Evolutionary conservation across 2,797 vertebrate genomes (phyloP).

Genomic region (Dermochelys coriacea): DNA sequence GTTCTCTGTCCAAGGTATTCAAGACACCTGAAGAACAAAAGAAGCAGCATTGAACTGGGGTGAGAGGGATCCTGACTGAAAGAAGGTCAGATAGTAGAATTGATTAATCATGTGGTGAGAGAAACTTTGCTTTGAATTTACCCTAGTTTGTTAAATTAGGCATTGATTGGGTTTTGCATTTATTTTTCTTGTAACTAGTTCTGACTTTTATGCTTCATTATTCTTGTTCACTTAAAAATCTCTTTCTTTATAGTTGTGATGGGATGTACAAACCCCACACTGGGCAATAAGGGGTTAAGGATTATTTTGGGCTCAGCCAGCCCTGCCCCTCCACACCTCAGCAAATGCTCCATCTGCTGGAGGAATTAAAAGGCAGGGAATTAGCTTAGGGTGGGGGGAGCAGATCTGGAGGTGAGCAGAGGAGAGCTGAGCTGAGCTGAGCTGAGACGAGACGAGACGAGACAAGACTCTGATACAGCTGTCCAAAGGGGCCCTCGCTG

Average conservation of each 20-base stretch:
- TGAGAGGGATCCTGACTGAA: background rate
- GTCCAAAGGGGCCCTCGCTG: too few relatives aligned
- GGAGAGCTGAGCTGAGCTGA: too few relatives aligned
- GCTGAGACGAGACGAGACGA: too few relatives aligned
- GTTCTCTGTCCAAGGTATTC: background rate
- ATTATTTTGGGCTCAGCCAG: too few relatives aligned
- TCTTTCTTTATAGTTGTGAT: background rate
- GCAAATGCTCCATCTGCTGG: too few relatives aligned
- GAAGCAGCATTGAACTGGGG: background rate
- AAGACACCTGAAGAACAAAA: background rate
- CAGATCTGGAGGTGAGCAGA: too few relatives aligned
- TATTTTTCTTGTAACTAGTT: background rate
- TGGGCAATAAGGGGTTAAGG: too few relatives aligned
- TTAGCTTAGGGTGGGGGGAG: too few relatives aligned
- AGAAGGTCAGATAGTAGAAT: background rate
- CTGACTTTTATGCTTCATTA: background rate
- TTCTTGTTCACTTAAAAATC: background rate
- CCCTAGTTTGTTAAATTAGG: background rate
- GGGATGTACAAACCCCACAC: too few relatives aligned
- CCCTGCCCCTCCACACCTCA: too few relatives aligned
- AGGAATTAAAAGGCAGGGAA: too few relatives aligned
- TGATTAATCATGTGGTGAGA: background rate
- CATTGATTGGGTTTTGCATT: background rate
- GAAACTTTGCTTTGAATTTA: background rate
- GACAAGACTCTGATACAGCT: too few relatives aligned